Evolutionary conservation across 2,797 vertebrate genomes (phyloP).

Genomic region (Coregonus sp.): DNA sequence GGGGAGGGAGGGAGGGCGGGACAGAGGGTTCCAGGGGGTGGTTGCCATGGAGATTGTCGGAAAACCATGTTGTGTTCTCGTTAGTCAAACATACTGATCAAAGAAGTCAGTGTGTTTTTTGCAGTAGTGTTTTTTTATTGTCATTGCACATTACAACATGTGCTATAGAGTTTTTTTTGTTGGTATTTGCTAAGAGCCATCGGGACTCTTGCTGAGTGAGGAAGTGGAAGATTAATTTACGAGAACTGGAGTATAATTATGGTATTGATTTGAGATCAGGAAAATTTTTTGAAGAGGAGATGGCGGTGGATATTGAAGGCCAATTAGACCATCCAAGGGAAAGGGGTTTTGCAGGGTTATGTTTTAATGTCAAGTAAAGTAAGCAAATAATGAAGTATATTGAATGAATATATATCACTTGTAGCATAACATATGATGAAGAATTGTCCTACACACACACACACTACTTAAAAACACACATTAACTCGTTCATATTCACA

Average conservation of each 20-base stretch:
- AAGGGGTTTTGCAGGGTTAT: too few relatives aligned
- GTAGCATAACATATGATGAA: slow-evolving; percentile 34
- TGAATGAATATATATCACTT: background rate
- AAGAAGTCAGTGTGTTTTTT: background rate
- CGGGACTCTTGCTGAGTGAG: background rate
- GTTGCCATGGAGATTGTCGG: background rate
- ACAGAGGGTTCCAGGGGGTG: too few relatives aligned
- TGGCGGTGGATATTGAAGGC: background rate
- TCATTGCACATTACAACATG: background rate
- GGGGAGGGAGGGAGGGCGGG: too few relatives aligned
- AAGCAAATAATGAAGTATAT: background rate
- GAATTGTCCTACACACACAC: background rate
- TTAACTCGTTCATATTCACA: background rate
- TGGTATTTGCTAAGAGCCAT: background rate
- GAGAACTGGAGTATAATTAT: background rate
- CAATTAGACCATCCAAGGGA: too few relatives aligned
- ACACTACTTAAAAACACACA: background rate
- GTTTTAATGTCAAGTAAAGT: too few relatives aligned
- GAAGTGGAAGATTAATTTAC: too few relatives aligned
- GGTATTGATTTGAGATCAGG: background rate
- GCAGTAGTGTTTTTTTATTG: background rate
- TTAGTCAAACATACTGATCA: background rate
- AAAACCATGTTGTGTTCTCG: background rate
- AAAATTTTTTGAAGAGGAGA: background rate
- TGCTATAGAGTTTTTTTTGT: background rate